These are phyloP conservation scores for Amblyjoppa fuscipennis DNA, from an alignment of 2,888 invertebrate species.

Conservation along the genomic window DNA sequence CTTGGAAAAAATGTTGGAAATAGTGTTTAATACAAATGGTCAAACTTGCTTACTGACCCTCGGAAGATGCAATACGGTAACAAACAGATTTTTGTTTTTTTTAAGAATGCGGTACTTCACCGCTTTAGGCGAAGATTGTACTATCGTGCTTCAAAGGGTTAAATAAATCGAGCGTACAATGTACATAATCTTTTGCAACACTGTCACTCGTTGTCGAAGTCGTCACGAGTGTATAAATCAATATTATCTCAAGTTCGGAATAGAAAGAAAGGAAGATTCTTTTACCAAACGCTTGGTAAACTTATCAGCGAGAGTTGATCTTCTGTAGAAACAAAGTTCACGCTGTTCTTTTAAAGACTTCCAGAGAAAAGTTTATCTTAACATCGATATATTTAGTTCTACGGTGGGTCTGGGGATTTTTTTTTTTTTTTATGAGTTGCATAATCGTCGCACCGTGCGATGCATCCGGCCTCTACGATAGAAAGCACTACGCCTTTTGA, in stretches of 20 bases:
- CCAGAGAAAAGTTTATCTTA: neutral
- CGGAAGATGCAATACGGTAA: neutral
- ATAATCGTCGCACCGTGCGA: constrained; percentile 2
- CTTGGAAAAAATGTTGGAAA: constrained; percentile 13
- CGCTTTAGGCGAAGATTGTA: neutral
- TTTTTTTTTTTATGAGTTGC: neutral
- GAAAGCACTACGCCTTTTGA: constrained; percentile 5
- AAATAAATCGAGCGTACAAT: neutral
- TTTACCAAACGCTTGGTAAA: neutral
- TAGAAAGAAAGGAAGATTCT: neutral
- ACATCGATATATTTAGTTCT: constrained; percentile 5
- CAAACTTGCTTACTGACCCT: neutral
- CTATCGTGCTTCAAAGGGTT: constrained; percentile 8
- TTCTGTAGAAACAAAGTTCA: constrained; percentile 1
- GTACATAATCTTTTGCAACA: neutral
- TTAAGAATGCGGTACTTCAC: no score
- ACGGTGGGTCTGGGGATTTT: neutral
- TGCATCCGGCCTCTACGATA: neutral
- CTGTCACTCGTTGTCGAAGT: neutral
- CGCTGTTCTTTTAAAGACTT: neutral
- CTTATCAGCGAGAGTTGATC: neutral
- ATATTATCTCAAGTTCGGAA: neutral
- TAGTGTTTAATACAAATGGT: neutral
- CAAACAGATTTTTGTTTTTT: no score
- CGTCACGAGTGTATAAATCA: neutral